phyloP scores from a whole-genome alignment of 2,888 invertebrate genomes.

The Sesia apiformis region DNA sequence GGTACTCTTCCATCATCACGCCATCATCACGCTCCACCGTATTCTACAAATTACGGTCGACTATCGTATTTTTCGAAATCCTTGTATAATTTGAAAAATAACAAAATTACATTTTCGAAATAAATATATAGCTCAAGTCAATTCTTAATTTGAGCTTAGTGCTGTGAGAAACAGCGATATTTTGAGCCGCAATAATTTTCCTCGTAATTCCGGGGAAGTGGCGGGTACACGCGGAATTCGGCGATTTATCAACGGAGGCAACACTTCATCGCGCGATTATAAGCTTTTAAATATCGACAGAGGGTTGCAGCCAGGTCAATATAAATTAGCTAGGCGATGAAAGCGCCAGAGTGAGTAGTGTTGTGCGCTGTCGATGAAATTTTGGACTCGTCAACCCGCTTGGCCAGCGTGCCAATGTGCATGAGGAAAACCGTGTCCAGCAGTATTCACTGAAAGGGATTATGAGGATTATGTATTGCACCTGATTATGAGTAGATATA shows the following conservation, averaged over 20 bases:
- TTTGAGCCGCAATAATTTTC: constrained; percentile 27
- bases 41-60: too few species aligned
- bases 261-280: constrained; percentile 70
- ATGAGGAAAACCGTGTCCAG: too few species aligned
- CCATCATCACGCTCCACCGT: too few species aligned
- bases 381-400: too few species aligned
- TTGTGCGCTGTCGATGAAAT: constrained; percentile 15
- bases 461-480: too few species aligned
- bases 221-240: constrained; percentile 25
- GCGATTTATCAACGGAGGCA: constrained; percentile 61
- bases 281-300: constrained; percentile 65
- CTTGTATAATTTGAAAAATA: neutral
- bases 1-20: too few species aligned
- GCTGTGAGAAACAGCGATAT: constrained; percentile 12
- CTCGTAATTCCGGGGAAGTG: constrained; percentile 31
- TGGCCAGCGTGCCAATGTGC: too few species aligned
- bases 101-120: too few species aligned
- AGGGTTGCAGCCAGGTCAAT: constrained; percentile 49
- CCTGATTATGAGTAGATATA: too few species aligned
- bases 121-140: neutral
- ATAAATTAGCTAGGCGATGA: constrained; percentile 67
- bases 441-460: too few species aligned
- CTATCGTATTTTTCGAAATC: too few species aligned
- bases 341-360: constrained; percentile 24
- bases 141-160: constrained; percentile 9